A percentile compares a stretch with the other conserved stretches of the same genome.
Conservation (phyloP, 2,113 vertebrate species). For the Cathartes aura region DNA sequence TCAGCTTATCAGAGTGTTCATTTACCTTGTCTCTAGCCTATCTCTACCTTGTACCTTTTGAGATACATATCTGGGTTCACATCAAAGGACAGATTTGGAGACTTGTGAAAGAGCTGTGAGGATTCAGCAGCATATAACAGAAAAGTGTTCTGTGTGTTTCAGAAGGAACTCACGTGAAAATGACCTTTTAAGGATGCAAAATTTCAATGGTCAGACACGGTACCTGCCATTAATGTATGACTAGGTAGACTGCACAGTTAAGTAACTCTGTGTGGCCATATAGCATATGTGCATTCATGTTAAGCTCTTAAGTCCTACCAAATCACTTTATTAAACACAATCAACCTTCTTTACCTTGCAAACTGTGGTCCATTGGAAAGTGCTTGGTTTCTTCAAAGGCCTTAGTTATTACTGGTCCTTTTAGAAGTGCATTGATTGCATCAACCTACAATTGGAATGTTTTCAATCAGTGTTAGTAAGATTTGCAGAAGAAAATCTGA, state of each 20-base stretch:
- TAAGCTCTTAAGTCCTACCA: background rate
- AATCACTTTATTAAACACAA: background rate
- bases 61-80: background rate
- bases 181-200: background rate
- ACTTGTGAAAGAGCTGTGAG: background rate
- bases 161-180: background rate
- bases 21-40: background rate
- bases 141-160: background rate
- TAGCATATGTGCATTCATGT: fast-evolving
- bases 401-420: constrained; percentile 90
- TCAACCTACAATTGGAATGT: constrained; percentile 83
- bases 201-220: background rate
- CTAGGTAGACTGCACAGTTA: background rate
- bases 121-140: background rate
- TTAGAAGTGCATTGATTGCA: constrained; percentile 91
- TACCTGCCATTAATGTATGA: background rate
- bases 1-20: background rate
- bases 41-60: background rate
- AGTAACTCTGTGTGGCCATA: background rate
- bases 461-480: background rate
- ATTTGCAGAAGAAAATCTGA: background rate
- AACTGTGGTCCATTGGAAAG: constrained; percentile 92
- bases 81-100: background rate
- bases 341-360: constrained; percentile 86
- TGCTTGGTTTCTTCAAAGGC: constrained; percentile 96